A percentile compares a stretch with the other conserved stretches of the same genome.
phyloP scores from a whole-genome alignment of 2,797 vertebrate species.

The Echeneis naucrates region DNA sequence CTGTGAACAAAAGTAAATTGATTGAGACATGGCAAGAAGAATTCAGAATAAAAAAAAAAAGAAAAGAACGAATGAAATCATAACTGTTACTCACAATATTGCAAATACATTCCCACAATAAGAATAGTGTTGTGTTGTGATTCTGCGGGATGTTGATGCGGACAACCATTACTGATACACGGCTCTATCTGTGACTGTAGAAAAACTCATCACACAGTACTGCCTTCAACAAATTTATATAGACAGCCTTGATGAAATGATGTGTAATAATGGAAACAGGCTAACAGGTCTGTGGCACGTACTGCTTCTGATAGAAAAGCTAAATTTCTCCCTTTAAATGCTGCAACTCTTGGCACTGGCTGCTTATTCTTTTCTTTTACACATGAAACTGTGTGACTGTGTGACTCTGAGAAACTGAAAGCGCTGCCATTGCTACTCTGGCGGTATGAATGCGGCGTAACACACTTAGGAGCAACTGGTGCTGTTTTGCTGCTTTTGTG shows the following conservation, averaged over 20 bases:
- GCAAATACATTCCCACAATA: neutral
- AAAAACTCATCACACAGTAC: neutral
- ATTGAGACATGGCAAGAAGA: neutral
- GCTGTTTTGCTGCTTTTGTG: slow-evolving; percentile 18
- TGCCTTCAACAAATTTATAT: neutral
- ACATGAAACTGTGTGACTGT: slow-evolving; percentile 19
- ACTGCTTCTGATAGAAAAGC: neutral
- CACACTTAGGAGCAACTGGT: slow-evolving; percentile 1
- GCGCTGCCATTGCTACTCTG: neutral
- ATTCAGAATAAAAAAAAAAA: neutral
- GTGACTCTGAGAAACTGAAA: slow-evolving; percentile 7
- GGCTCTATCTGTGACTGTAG: neutral
- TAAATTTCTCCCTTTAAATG: neutral
- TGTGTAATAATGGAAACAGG: neutral
- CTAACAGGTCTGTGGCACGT: neutral
- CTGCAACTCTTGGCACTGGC: neutral
- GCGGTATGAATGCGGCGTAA: neutral
- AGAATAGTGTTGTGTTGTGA: neutral
- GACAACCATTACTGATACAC: neutral
- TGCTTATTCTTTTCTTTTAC: neutral
- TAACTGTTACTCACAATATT: neutral
- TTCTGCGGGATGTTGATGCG: neutral
- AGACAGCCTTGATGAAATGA: slow-evolving; percentile 2
- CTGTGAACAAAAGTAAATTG: neutral
- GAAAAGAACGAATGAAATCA: too few species aligned